These are phyloP conservation scores for Phaenicophaeus curvirostris DNA, from an alignment of 2,797 vertebrate species.

Conservation along the genomic window DNA sequence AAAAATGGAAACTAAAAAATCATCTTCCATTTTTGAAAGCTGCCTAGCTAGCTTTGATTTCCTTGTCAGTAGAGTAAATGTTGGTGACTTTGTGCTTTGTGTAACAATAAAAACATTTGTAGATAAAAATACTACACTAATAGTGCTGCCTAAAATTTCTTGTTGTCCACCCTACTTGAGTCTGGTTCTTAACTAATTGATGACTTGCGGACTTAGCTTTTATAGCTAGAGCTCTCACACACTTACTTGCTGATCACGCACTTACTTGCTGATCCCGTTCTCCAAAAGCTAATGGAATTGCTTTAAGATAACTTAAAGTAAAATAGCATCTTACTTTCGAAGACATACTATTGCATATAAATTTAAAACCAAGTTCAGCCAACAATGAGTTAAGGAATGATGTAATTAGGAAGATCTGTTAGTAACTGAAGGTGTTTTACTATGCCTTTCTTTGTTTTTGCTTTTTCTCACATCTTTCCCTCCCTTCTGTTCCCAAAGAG, in stretches of 20 bases:
- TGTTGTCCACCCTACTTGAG: not conserved
- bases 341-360: not conserved
- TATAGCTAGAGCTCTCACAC: not conserved
- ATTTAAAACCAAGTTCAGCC: not conserved
- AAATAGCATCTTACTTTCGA: not conserved
- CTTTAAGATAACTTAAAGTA: not conserved
- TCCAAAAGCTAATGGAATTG: not conserved
- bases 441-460: not conserved
- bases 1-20: not conserved
- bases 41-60: not conserved
- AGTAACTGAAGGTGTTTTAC: not conserved
- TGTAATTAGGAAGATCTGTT: not conserved
- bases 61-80: not conserved
- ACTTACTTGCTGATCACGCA: too few species aligned
- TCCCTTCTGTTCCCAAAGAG: constrained; percentile 79
- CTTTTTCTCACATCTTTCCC: constrained; percentile 4
- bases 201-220: not conserved
- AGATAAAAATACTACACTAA: not conserved
- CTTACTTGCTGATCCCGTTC: not conserved
- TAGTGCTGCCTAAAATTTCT: not conserved
- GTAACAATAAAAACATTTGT: not conserved
- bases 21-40: not conserved
- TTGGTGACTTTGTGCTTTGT: not conserved
- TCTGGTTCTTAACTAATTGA: not conserved
- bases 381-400: not conserved